Base-by-base conservation (phyloP, 1,140 invertebrate genomes). In the Tetramorium alpestre region DNA sequence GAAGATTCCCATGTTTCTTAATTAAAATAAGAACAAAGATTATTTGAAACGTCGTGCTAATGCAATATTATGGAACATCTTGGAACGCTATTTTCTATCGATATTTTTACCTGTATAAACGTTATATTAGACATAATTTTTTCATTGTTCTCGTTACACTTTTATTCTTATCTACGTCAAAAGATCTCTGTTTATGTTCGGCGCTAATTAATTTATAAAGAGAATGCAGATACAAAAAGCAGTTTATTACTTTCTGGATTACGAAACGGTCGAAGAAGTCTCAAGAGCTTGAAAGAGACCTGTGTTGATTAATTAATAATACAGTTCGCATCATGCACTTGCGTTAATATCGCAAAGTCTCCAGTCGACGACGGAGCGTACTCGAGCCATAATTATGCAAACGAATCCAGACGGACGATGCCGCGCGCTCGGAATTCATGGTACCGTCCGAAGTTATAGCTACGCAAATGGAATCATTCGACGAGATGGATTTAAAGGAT, bases 401-500 rank as follows among this genome's bases (percentile, higher is more conserved):
- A 84, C 28, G 80, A 84, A 62, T 49, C n/a, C 18, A 56, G 65
- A 72, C 38, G 67, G 51, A 58, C 80, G 18, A 38, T 25, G 54
- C 13, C 41, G 18, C 18, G 41, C 11, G 41, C 16, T 38, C 54
- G 41, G 41, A 60, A 84, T 75, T 75, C 67, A 72, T 60, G 80
- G 41, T 73, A 33, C 38, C 67, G 54, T 58, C 41, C 80, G 69
- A 60, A 85, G 73, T 77, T 51, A 85, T 64, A 41, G 82, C 82
- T 62, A 25, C 47, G 73, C 72, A 64, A 67, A 65, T 64, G 49
- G 47, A 78, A 78, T 85, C 58, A 78, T 85, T 77, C 82, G 60
- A 65, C 49, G 41, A 85, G 88, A 67, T 73, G 65, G 60, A 85
- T 88, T 91, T 84, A 89, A 86, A 65, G 81, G 82, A 86, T 87